Percentiles rank a stretch among this genome's conserved stretches.
Evolutionary conservation across 2,888 invertebrate genomes (phyloP).

Genomic region (Agrotis exclamationis): DNA sequence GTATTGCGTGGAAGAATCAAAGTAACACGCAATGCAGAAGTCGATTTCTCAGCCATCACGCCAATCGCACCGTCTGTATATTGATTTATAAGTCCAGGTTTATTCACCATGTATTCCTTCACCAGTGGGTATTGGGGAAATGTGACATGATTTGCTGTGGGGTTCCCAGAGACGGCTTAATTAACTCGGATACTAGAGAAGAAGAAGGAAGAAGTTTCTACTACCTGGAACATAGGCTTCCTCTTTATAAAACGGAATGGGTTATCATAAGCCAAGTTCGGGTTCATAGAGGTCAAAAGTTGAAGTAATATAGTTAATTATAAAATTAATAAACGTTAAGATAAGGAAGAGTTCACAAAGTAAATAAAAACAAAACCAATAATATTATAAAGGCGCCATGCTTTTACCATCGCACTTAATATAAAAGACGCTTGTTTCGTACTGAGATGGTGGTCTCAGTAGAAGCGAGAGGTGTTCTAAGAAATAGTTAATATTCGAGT

Average conservation of each 20-base stretch:
- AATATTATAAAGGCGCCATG: slow-evolving; percentile 43
- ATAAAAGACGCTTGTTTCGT: slow-evolving; percentile 49
- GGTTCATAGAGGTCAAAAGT: not conserved
- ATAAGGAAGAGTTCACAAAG: slow-evolving; percentile 43
- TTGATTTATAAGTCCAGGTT: too few species aligned
- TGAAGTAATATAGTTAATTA: not conserved
- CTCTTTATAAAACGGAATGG: not conserved
- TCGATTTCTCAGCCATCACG: too few species aligned
- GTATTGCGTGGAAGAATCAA: too few species aligned
- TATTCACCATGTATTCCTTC: too few species aligned
- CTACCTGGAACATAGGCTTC: not conserved
- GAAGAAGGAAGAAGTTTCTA: not conserved
- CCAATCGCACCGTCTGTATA: too few species aligned
- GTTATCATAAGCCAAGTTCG: not conserved
- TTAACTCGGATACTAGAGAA: too few species aligned
- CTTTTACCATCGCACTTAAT: slow-evolving; percentile 49
- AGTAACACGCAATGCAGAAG: too few species aligned
- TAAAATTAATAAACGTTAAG: slow-evolving; percentile 30
- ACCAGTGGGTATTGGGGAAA: too few species aligned
- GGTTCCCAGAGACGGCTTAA: too few species aligned
- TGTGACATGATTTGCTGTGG: too few species aligned
- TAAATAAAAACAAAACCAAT: slow-evolving; percentile 59
- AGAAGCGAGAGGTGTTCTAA: slow-evolving; percentile 4
- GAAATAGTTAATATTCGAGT: not conserved
- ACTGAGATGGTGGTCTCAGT: slow-evolving; percentile 33